phyloP scores from a whole-genome alignment of 2,113 vertebrate genomes.

The Gallinago media region DNA sequence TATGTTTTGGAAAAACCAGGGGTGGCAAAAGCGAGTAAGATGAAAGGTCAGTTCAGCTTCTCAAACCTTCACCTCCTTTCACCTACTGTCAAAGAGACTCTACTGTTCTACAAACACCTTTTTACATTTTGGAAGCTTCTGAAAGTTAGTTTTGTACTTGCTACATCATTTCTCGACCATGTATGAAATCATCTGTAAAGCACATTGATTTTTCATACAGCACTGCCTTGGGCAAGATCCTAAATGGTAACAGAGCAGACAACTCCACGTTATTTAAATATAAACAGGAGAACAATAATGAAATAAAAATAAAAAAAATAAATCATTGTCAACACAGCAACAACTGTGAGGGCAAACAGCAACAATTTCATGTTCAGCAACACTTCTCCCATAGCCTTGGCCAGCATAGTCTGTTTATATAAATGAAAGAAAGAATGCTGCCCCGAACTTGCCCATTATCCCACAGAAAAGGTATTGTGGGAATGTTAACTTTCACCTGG shows the following conservation, averaged over 20 bases:
- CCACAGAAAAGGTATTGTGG: constrained; percentile 62
- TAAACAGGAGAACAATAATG: not conserved
- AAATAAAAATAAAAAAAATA: not conserved
- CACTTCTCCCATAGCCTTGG: not conserved
- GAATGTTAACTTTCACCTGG: constrained; percentile 62
- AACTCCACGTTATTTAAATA: not conserved
- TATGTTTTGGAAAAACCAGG: not conserved
- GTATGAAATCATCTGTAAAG: not conserved
- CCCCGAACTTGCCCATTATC: constrained; percentile 35
- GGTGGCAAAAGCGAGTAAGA: not conserved
- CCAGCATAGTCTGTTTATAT: constrained; percentile 21
- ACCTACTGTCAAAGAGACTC: not conserved
- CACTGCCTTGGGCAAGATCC: not conserved
- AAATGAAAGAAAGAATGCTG: constrained; percentile 42
- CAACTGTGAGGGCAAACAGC: not conserved
- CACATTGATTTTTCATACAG: not conserved
- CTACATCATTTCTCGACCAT: not conserved
- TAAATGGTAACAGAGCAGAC: constrained; percentile 13
- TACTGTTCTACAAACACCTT: not conserved
- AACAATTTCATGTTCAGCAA: constrained; percentile 7
- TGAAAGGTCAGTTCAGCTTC: constrained; percentile 10
- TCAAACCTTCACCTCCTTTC: not conserved
- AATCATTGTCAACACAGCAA: not conserved
- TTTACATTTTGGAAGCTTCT: not conserved
- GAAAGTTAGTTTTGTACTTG: not conserved